Percentiles rank a stretch among this genome's conserved stretches.
These are phyloP conservation scores for Aegotheles bennettii DNA, from an alignment of 2,113 vertebrate species.

Conservation along the genomic window DNA sequence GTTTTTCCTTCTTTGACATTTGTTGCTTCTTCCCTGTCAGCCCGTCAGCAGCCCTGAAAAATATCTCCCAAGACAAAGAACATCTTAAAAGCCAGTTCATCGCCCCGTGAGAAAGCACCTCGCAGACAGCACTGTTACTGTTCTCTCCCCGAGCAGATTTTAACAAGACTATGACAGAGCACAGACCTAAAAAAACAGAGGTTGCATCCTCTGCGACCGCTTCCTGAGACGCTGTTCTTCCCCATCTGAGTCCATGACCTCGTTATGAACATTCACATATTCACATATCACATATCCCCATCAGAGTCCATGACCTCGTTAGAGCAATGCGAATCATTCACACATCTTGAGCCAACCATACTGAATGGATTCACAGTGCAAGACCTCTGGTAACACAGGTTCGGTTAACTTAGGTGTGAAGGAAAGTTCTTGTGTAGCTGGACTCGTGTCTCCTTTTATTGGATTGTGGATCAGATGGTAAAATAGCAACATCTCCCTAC, in stretches of 20 bases:
- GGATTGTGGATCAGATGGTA: background rate
- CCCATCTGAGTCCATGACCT: background rate
- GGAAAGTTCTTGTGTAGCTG: background rate
- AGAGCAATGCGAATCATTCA: background rate
- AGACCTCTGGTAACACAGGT: background rate
- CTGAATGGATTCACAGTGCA: accelerated
- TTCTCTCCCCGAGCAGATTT: background rate
- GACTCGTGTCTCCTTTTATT: accelerated
- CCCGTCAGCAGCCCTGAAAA: background rate
- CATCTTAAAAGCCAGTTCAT: background rate
- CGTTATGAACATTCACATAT: no score
- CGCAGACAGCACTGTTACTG: background rate
- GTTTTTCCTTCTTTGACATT: background rate
- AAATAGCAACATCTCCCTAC: background rate
- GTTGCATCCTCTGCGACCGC: background rate
- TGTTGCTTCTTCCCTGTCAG: background rate
- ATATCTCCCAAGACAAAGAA: background rate
- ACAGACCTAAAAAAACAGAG: background rate
- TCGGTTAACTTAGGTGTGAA: background rate
- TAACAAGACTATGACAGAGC: background rate
- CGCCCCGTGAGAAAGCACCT: background rate
- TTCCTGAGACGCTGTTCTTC: background rate
- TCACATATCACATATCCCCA: no score
- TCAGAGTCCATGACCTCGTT: accelerated
- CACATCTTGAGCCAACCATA: background rate